These are phyloP conservation scores for Pelochelys cantorii DNA, from an alignment of 2,797 vertebrate genomes.

Conservation along the genomic window DNA sequence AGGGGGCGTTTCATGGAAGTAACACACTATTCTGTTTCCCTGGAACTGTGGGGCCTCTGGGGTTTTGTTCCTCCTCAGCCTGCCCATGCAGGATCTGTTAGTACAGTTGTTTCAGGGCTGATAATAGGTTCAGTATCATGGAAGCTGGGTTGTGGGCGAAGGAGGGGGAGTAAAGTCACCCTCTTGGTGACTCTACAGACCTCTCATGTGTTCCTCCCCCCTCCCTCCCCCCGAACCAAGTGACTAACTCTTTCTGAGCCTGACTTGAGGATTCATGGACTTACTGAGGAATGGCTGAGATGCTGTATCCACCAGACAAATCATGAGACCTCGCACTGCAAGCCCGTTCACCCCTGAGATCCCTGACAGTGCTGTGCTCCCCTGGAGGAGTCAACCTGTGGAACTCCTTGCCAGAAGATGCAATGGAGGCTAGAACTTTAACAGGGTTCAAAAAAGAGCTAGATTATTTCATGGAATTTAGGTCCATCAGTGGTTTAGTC, in stretches of 20 bases:
- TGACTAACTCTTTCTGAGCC: background rate
- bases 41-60: background rate
- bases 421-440: too few species aligned
- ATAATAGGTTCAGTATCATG: background rate
- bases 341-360: background rate
- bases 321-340: background rate
- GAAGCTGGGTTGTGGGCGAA: background rate
- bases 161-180: background rate
- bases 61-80: background rate
- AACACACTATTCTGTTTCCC: too few species aligned
- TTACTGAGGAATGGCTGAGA: background rate
- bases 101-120: background rate
- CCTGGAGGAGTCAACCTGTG: background rate
- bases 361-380: background rate
- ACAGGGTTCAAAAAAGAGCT: too few species aligned
- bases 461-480: too few species aligned
- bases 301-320: background rate
- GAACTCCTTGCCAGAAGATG: too few species aligned
- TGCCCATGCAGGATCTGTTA: too few species aligned
- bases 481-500: too few species aligned
- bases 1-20: too few species aligned
- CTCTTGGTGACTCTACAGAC: background rate
- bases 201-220: fast-evolving
- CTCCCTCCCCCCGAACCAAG: fast-evolving
- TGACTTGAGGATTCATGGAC: background rate